Evolutionary conservation across 2,113 vertebrate species (phyloP).

Genomic region (Tyrannus savana): DNA sequence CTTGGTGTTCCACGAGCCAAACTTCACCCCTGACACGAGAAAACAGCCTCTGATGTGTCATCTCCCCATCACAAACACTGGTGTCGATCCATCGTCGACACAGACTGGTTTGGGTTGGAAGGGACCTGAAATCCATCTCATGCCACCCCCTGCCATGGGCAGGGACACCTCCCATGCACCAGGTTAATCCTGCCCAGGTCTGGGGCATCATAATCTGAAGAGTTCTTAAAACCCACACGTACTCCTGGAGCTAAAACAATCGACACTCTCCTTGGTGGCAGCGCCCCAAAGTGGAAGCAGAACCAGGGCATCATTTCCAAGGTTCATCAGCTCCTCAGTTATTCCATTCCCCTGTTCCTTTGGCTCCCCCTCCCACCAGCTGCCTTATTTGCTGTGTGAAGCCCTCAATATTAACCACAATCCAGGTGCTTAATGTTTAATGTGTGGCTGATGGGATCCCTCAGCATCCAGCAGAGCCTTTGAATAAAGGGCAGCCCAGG

Average conservation of each 20-base stretch:
- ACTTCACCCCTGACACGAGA: background rate
- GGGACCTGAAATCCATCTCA: background rate
- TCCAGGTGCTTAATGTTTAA: conserved; percentile 22
- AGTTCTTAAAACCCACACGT: background rate
- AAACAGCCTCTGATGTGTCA: background rate
- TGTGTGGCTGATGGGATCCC: conserved; percentile 17
- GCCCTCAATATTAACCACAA: background rate
- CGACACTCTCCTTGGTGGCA: background rate
- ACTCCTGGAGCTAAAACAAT: background rate
- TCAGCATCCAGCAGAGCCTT: conserved; percentile 40
- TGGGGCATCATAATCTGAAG: background rate
- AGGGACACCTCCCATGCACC: background rate
- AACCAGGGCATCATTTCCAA: background rate
- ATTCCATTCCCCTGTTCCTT: background rate
- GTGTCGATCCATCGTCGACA: background rate
- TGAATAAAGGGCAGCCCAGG: conserved; percentile 18
- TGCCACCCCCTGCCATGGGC: background rate
- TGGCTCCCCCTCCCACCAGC: background rate
- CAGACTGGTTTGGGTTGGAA: background rate
- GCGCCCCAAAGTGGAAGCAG: background rate
- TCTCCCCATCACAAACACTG: background rate
- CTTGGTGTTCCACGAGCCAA: background rate
- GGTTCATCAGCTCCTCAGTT: background rate
- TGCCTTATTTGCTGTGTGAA: background rate
- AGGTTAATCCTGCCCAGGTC: background rate